These are phyloP conservation scores for Adoxophyes honmai DNA, from an alignment of 1,140 invertebrate species.

Conservation along the genomic window DNA sequence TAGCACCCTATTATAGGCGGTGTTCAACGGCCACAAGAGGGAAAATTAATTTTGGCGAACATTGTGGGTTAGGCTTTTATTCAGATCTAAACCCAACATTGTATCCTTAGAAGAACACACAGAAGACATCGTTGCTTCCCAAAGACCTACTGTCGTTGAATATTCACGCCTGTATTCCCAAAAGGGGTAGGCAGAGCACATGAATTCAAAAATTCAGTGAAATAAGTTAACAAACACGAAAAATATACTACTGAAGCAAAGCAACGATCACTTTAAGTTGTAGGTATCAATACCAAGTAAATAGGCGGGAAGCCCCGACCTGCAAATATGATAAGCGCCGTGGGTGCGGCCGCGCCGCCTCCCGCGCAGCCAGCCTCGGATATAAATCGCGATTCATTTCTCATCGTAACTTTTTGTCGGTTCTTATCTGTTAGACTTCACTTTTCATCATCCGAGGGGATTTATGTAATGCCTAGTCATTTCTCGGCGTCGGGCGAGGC, in stretches of 20 bases:
- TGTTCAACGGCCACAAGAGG: background rate
- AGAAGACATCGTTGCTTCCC: too few relatives aligned
- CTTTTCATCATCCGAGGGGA: slow-evolving; percentile 79
- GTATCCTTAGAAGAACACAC: too few relatives aligned
- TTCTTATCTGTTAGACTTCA: slow-evolving; percentile 79
- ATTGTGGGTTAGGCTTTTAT: too few relatives aligned
- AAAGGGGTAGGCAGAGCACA: too few relatives aligned
- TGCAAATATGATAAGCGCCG: slow-evolving; percentile 27
- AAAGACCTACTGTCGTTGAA: too few relatives aligned
- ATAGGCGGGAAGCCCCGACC: slow-evolving; percentile 18
- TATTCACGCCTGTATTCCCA: too few relatives aligned
- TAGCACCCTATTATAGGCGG: background rate
- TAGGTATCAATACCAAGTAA: slow-evolving; percentile 3
- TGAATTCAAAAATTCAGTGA: too few relatives aligned
- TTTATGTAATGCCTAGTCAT: slow-evolving; percentile 79
- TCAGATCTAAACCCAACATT: too few relatives aligned
- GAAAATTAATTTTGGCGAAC: background rate
- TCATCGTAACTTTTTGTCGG: slow-evolving; percentile 79
- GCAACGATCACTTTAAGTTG: background rate
- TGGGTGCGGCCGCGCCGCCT: slow-evolving; percentile 15
- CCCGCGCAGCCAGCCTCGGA: slow-evolving; percentile 46
- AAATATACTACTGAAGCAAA: background rate
- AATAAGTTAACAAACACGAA: background rate
- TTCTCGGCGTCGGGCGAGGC: slow-evolving; percentile 76
- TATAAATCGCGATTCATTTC: slow-evolving; percentile 79